Evolutionary conservation across 2,888 invertebrate species (phyloP).

Genomic region (Synanthedon formicaeformis): DNA sequence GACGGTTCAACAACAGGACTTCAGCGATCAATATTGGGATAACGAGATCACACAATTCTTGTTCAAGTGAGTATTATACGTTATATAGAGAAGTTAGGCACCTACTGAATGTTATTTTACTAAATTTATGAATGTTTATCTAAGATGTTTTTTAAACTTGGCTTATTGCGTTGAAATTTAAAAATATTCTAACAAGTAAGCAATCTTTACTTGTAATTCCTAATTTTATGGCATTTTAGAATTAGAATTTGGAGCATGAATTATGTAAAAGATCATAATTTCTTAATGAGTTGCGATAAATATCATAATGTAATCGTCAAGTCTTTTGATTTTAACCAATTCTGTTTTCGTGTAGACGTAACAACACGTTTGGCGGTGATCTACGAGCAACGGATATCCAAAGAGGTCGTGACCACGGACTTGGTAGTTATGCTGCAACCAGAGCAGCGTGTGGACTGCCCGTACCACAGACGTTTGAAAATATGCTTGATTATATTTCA

Average conservation of each 20-base stretch:
- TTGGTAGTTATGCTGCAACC: conserved; percentile 82
- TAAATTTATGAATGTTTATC: no score
- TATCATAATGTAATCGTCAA: no score
- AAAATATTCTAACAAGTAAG: neutral
- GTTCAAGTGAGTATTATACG: conserved; percentile 38
- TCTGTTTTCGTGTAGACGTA: conserved; percentile 61
- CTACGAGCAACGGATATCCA: conserved; percentile 87
- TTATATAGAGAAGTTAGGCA: no score
- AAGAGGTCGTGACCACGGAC: conserved; percentile 87
- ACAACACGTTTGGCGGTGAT: conserved; percentile 81
- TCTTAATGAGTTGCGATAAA: no score
- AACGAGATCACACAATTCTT: conserved; percentile 73
- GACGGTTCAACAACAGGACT: conserved; percentile 80
- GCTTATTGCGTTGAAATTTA: neutral
- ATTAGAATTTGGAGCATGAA: neutral
- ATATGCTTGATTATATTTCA: conserved; percentile 77
- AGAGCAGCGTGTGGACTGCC: conserved; percentile 81
- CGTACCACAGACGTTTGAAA: conserved; percentile 76
- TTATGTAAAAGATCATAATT: neutral
- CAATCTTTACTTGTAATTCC: no score
- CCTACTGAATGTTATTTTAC: no score
- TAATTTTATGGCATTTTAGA: neutral
- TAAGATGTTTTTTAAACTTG: neutral
- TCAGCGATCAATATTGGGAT: conserved; percentile 82
- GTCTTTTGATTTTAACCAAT: no score